Evolutionary conservation across 2,797 vertebrate species (phyloP), one percentile per base, ranked within the genome.

Genomic region (Erpetoichthys calabaricus): DNA sequence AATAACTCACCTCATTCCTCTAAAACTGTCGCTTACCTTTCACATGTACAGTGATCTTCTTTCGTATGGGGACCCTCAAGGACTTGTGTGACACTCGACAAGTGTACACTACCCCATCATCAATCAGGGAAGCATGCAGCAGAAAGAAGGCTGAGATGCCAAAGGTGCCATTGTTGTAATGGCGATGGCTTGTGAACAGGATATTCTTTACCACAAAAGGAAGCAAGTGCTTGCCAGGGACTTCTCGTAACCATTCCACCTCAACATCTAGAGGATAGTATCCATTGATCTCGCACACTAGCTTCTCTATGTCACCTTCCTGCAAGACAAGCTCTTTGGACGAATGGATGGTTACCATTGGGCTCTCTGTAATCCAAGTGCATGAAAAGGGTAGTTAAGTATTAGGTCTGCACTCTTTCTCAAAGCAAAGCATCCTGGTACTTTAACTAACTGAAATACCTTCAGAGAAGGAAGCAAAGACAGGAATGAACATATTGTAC

Each of bases 201-300:
- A 85, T 1, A 6, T 84, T 83, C 8, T 68, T 42, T 42, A 85
- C 56, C 53, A 53, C 45, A 7, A 61, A 65, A 0, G 86, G 86
- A 0, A 86, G 60, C 9, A 67, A 2, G 60, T 51, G 1, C 2
- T 62, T 47, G 3, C 4, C 56, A 47, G 0, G 50, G 1, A 25
- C 65, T 73, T 76, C 81, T 57, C 53, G 64, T n/a, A 56, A 69
- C 89, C 85, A 86, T 45, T 64, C 68, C 0, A 83, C 79, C 4
- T 70, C 72, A 56, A 84, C 86, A 6, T 84, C 80, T 44, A 86
- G 70, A 1, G 88, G 89, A 69, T 80, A 87, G 70, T 81, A 88
- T 8, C 55, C 57, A 4, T 68, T 70, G 1, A 71, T 75, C 0
- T 70, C 62, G 55, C 88, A 89, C 3, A 74, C 3, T 54, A 88